phyloP scores from a whole-genome alignment of 2,113 vertebrate genomes.

The Shinisaurus crocodilurus region DNA sequence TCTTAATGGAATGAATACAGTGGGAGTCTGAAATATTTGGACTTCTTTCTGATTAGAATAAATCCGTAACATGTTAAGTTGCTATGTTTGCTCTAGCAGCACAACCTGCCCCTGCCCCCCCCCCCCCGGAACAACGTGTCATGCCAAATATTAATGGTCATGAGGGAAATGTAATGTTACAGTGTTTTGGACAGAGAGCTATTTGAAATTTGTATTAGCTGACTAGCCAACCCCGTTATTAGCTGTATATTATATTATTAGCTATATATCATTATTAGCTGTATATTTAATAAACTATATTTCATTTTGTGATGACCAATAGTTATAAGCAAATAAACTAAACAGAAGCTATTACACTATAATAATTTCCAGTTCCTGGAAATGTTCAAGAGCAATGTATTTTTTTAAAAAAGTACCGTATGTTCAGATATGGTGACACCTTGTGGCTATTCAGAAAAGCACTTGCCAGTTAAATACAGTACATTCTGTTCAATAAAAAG shows the following conservation, averaged over 20 bases:
- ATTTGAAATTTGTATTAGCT: not conserved
- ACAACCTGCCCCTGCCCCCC: not conserved
- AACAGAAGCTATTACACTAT: not conserved
- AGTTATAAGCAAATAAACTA: not conserved
- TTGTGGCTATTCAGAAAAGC: slow-evolving; percentile 1
- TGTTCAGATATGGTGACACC: not conserved
- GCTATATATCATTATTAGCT: not conserved
- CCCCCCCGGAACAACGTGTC: not conserved
- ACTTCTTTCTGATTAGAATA: not conserved
- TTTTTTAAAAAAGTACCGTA: not conserved
- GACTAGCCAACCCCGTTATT: not conserved
- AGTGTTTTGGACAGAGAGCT: not conserved
- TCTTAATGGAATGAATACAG: not conserved
- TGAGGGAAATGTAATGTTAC: not conserved
- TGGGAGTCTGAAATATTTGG: not conserved
- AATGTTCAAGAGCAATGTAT: not conserved
- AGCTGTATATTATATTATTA: not conserved
- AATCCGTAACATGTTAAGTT: not conserved
- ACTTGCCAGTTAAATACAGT: not conserved
- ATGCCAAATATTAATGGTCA: not conserved
- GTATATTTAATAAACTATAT: not conserved
- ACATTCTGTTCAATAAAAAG: not conserved
- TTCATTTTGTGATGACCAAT: not conserved
- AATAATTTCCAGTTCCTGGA: not conserved
- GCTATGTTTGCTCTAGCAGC: not conserved